Evolutionary conservation across 2,888 invertebrate species (phyloP), one percentile per base, ranked within the genome.

Genomic region (Selenia dentaria): DNA sequence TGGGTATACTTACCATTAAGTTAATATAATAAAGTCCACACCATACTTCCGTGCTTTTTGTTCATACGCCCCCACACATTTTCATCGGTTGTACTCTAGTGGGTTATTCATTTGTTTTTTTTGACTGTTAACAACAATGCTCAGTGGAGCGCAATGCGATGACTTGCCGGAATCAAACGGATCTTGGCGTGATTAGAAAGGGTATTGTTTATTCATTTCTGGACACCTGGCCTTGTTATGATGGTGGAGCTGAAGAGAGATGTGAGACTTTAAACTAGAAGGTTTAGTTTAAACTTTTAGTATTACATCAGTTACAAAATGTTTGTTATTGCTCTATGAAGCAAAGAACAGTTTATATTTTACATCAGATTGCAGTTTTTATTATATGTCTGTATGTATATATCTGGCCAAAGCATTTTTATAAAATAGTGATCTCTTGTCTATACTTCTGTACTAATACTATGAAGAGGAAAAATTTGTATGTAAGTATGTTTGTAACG

Each of bases 131-230:
- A 77, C 72, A 74, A 74, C 70, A 64, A 71, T 67, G 64, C 66
- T 68, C 63, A 64, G 65, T 70, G 73, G 63, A 68, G 70, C 62
- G 66, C 67, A 59, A 70, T 67, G 67, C 62, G 69, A 74, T 83
- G 80, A 77, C 75, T 77, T 61, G 64, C 57, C 66, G 63, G 54
- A 70, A 74, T 72, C 66, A 65, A 67, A 67, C 60, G 66, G 69
- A 79, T 75, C 71, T 67, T 18, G 63, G 62, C 76, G 68, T 62
- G 73, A 79, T 82, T 77, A 76, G 67, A 75, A 76, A 67, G 54
- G 47, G 67, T 70, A 79, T 84, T 83, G 82, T 84, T 79, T 80
- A 74, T 77, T 79, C 72, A 67, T 72, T 53, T 38, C 46, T 46
- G 52, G 48, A 52, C 59, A 56, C 48, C 58, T 56, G 56, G 51